phyloP scores from a whole-genome alignment of 2,113 vertebrate genomes.

The Corvus hawaiiensis region DNA sequence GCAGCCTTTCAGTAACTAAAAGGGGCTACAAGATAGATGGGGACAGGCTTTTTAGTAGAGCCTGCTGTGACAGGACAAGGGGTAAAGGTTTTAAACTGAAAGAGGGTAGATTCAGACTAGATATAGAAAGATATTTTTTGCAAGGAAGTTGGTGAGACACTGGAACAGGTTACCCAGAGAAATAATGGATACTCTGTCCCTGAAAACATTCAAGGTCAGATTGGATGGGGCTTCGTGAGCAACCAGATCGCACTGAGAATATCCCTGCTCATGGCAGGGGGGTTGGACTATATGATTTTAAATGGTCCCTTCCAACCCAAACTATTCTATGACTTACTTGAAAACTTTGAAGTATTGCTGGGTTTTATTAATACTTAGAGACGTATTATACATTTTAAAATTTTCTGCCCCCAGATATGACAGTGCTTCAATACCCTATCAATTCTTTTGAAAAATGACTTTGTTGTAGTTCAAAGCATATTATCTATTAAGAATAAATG shows the following conservation, averaged over 20 bases:
- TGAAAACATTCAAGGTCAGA: not conserved
- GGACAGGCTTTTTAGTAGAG: not conserved
- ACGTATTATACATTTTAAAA: not conserved
- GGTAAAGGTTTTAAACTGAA: not conserved
- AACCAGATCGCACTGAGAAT: not conserved
- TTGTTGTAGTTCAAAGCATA: not conserved
- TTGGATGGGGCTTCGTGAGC: not conserved
- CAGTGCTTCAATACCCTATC: not conserved
- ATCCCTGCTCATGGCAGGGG: not conserved
- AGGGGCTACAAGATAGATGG: not conserved
- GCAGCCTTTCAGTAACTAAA: not conserved
- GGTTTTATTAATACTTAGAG: not conserved
- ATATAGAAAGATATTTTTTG: not conserved
- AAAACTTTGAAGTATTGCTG: not conserved
- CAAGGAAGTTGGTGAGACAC: accelerated
- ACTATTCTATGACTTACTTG: not conserved
- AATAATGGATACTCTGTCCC: not conserved
- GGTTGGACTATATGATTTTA: accelerated
- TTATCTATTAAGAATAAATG: not conserved
- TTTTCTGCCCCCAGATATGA: not conserved
- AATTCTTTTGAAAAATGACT: not conserved
- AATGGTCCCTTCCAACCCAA: not conserved
- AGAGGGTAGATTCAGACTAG: not conserved
- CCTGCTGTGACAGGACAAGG: not conserved
- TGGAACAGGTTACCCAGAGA: not conserved